These are phyloP conservation scores for Calameuta filiformis DNA, from an alignment of 2,888 invertebrate species.

Conservation along the genomic window DNA sequence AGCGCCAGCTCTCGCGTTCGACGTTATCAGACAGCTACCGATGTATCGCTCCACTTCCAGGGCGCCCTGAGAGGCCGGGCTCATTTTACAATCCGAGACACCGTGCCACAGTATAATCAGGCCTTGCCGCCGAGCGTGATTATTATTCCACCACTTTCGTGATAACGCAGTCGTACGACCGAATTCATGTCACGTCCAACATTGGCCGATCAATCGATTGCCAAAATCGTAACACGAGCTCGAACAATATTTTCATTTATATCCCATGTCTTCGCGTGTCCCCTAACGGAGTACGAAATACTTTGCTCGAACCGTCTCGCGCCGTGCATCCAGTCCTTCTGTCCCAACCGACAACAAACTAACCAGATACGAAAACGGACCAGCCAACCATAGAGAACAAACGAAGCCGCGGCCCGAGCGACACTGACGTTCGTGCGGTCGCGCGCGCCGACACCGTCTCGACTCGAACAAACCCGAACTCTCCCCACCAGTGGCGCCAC, in stretches of 20 bases:
- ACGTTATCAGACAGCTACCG: slow-evolving; percentile 73
- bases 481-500: slow-evolving; percentile 27
- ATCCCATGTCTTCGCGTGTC: slow-evolving; percentile 16
- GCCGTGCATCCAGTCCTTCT: background rate
- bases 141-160: background rate
- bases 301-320: background rate
- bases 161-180: background rate
- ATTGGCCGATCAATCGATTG: background rate
- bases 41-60: slow-evolving; percentile 74
- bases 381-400: background rate
- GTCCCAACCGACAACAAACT: background rate
- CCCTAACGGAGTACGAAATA: background rate
- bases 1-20: slow-evolving; percentile 49
- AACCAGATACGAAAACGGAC: slow-evolving; percentile 1
- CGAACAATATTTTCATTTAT: background rate
- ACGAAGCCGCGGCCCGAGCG: slow-evolving; percentile 57
- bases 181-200: background rate
- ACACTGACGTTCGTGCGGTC: slow-evolving; percentile 55
- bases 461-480: slow-evolving; percentile 33
- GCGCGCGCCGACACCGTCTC: slow-evolving; percentile 56
- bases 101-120: slow-evolving; percentile 24
- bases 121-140: background rate
- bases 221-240: background rate
- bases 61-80: slow-evolving; percentile 75
- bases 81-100: slow-evolving; percentile 71